phyloP scores from a whole-genome alignment of 2,113 vertebrate species.

The Smithornis capensis region DNA sequence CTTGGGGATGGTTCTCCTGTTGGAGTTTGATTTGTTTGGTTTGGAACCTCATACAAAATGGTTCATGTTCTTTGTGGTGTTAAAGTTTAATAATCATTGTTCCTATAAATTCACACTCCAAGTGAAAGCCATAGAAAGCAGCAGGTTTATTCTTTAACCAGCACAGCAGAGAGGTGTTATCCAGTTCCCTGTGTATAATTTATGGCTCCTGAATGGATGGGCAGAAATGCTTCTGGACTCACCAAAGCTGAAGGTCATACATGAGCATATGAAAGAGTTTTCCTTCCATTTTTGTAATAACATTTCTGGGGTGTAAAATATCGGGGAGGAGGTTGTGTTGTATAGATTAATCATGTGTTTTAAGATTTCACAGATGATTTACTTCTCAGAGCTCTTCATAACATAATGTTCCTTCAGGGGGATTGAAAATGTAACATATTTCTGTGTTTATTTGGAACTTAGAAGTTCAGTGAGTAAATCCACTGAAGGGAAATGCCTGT shows the following conservation, averaged over 20 bases:
- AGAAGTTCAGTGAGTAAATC: not conserved
- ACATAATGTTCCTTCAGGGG: not conserved
- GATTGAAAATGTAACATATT: not conserved
- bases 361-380: not conserved
- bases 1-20: not conserved
- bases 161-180: not conserved
- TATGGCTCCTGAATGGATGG: not conserved
- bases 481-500: not conserved
- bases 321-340: not conserved
- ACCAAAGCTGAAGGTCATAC: not conserved
- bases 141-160: not conserved
- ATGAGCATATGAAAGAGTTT: not conserved
- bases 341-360: not conserved
- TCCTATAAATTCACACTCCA: not conserved
- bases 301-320: not conserved
- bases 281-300: not conserved
- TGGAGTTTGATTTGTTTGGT: not conserved
- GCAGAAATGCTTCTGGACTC: not conserved
- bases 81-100: not conserved
- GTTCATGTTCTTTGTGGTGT: not conserved
- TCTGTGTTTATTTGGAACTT: not conserved
- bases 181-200: not conserved
- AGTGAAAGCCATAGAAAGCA: not conserved
- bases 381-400: not conserved
- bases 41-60: not conserved